A percentile compares a stretch with the other conserved stretches of the same genome.
Conservation (phyloP, 1,140 invertebrate species). For the Harpegnathos saltator region DNA sequence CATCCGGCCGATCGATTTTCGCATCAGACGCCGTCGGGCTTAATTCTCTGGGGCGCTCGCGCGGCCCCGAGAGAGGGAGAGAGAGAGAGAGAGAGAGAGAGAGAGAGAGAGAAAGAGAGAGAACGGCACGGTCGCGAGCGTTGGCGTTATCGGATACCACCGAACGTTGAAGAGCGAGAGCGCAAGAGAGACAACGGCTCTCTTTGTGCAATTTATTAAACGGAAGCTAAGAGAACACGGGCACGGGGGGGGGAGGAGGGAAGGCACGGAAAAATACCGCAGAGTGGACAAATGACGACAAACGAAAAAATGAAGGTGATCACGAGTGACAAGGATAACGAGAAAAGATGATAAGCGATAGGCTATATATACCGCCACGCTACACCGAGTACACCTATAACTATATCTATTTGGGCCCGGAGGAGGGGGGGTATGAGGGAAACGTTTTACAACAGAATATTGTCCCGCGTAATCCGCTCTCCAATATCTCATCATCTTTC, state of each 20-base stretch:
- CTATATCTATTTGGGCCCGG: conserved; percentile 79
- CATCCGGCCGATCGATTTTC: conserved; percentile 24
- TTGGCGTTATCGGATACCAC: too few species aligned
- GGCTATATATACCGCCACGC: conserved; percentile 54
- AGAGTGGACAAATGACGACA: conserved; percentile 18
- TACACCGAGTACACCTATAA: too few species aligned
- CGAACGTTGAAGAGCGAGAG: too few species aligned
- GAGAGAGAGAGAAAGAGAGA: not conserved
- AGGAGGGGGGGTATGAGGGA: conserved; percentile 73
- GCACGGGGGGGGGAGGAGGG: not conserved
- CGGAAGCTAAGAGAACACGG: too few species aligned
- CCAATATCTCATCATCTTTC: conserved; percentile 86
- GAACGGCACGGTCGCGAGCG: too few species aligned
- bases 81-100: too few species aligned
- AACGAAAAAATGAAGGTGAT: conserved; percentile 18
- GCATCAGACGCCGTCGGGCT: not conserved
- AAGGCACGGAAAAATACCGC: not conserved
- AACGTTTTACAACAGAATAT: conserved; percentile 85
- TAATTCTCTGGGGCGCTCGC: not conserved
- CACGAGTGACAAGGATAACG: conserved; percentile 17
- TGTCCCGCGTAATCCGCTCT: conserved; percentile 85
- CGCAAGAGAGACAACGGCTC: too few species aligned
- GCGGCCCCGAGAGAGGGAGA: not conserved
- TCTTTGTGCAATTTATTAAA: too few species aligned
- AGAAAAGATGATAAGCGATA: conserved; percentile 46